Base-by-base conservation (phyloP, 2,113 vertebrate species). In the Campylorhamphus procurvoides region DNA sequence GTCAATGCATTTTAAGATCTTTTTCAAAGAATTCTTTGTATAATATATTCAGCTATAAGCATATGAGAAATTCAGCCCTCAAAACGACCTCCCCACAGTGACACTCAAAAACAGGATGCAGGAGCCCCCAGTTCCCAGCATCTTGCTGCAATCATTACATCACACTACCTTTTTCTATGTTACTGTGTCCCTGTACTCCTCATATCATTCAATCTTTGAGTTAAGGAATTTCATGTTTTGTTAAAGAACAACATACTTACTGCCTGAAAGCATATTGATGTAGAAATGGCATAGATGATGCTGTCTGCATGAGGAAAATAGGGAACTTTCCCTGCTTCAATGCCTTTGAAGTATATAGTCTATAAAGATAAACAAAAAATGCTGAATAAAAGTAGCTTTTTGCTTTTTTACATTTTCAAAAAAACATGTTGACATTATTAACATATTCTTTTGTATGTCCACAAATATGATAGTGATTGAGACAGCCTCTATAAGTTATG, bases 281-380 rank as follows among this genome's bases (percentile, higher is more conserved):
- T 99, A 66, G 99, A 99, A 95, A 99, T 97, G 96, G 99, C 98
- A 78, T 99, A 99, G 81, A 99, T 98, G 94, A 99, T 55, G 14
- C 99, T 99, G 97, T 99, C 99, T 35, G 99, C 99, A 25, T 99
- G 98, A 62, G 99, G 98, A 81, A 99, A 99, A 97, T 99, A 99
- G 13, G 99, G 99, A 93, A 99, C 98, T 40, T 98, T 98, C 66
- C 99, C 99, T 15, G 99, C 98, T 97, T 99, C 99, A 25, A 99
- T 99, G 85, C 99, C 99, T 97, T 99, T 99, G 97, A 99, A 99
- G 97, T 99, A 99, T 96, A 99, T 97, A 5, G 99, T 99, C 99
- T 99, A 90, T 27, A 92, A 97, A 96, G 85, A 84, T 4, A 94
- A 91, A 86, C 6, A 85, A 40, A 24, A 73, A 39, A 83, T 42